Base-by-base conservation (phyloP, 2,797 vertebrate species). In the Girardinus metallicus region DNA sequence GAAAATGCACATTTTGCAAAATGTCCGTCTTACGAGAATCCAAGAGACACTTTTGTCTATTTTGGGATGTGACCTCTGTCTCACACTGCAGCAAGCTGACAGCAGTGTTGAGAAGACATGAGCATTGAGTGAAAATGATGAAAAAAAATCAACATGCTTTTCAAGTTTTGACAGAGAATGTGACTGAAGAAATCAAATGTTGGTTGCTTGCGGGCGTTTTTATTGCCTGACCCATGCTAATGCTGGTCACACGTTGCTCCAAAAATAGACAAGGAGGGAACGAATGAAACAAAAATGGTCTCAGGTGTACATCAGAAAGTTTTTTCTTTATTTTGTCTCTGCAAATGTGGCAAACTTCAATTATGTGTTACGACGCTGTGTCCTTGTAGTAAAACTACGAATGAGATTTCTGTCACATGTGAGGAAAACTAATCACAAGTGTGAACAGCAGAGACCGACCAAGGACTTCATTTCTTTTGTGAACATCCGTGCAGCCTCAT, bases 391-490 rank as follows among this genome's bases (percentile, higher is more conserved):
- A 23, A 81, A 76, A 66, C 44, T 47, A 23, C 3, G 4, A 1
- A 23, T 1, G 2, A 11, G 71, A 31, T 84, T 51, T 60, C 74
- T 79, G 72, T 83, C 81, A 81, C 36, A 73, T 66, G 43, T 73
- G 75, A 76, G 36, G 49, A 43, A 76, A 70, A 47, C 55, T 75
- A 70, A 75, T 79, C 73, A 74, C 16, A 49, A 73, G 62, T 62
- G 85, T 88, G 91, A 93, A 75, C 89, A 90, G 90, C 51, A 18
- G 46, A 73, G 73, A 75, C 75, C 41, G 44, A 70, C 70, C 23
- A 80, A 79, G 36, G 62, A 84, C 74, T 84, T 79, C 13, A 34
- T 78, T 73, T 78, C 87, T 91, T 90, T 89, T 82, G 88, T 85
- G 80, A 89, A 79, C 78, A 47, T 79, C 75, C 76, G 10, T 23